Conservation (phyloP, 2,113 vertebrate genomes). For the Amphiprion percula region DNA sequence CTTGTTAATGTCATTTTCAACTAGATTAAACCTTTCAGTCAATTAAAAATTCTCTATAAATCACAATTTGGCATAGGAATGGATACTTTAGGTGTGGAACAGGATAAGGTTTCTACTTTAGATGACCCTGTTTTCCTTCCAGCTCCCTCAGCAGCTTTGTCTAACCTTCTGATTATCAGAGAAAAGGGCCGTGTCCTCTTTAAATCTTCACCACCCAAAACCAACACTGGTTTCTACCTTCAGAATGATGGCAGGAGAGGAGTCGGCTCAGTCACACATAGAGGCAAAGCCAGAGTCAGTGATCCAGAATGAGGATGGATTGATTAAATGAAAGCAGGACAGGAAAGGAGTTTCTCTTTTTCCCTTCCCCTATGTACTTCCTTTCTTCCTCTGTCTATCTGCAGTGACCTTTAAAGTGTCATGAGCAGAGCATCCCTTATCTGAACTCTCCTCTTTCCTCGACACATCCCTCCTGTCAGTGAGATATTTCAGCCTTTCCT, state of each 20-base stretch:
- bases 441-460: conserved; percentile 53
- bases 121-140: conserved; percentile 28
- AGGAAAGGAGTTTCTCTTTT: conserved; percentile 76
- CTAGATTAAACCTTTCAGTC: too few species aligned
- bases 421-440: conserved; percentile 49
- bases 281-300: background rate
- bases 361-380: conserved; percentile 59
- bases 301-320: conserved; percentile 2
- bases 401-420: conserved; percentile 61
- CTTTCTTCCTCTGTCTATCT: conserved; percentile 44
- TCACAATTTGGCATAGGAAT: too few species aligned
- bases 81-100: conserved; percentile 31
- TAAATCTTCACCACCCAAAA: conserved; percentile 7
- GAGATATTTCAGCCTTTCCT: conserved; percentile 23
- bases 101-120: conserved; percentile 3
- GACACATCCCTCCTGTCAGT: conserved; percentile 61
- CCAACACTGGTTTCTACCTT: conserved; percentile 2
- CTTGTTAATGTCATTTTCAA: too few species aligned
- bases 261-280: background rate
- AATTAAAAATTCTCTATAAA: too few species aligned
- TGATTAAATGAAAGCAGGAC: conserved; percentile 36
- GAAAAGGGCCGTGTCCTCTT: background rate
- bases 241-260: background rate
- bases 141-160: too few species aligned
- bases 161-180: conserved; percentile 2